Conservation (phyloP, 2,113 vertebrate genomes). For the Pao palembangensis region DNA sequence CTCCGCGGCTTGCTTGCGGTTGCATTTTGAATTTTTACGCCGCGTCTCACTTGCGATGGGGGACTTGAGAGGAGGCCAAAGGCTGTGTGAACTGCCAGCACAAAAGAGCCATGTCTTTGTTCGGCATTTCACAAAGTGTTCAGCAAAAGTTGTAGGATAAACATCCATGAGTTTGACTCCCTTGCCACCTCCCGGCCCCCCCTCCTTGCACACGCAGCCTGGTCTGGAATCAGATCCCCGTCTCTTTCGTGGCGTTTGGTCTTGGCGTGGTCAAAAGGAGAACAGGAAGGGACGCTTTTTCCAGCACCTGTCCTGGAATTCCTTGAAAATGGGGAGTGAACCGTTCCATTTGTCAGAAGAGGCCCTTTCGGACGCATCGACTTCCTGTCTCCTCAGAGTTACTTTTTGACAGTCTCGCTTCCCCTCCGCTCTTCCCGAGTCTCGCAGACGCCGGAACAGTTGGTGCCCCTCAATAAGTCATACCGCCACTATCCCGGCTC, state of each 20-base stretch:
- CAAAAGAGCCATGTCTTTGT: slow-evolving; percentile 55
- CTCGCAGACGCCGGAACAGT: slow-evolving; percentile 66
- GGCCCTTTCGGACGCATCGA: slow-evolving; percentile 33
- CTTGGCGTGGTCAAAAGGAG: slow-evolving; percentile 34
- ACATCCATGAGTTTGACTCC: slow-evolving; percentile 55
- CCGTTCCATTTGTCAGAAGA: slow-evolving; percentile 24
- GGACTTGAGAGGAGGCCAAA: slow-evolving; percentile 53
- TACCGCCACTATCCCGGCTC: slow-evolving; percentile 48
- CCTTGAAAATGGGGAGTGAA: too few species aligned
- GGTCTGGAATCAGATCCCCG: slow-evolving; percentile 15
- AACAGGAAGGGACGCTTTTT: too few species aligned
- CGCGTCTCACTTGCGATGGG: slow-evolving; percentile 42
- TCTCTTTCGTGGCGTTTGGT: slow-evolving; percentile 30
- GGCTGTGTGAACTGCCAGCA: slow-evolving; percentile 50
- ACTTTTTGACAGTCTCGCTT: slow-evolving; percentile 31
- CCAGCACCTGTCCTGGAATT: too few species aligned
- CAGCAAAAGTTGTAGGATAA: slow-evolving; percentile 56
- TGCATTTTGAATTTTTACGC: slow-evolving; percentile 50
- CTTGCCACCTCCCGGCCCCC: background rate
- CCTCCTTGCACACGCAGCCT: slow-evolving; percentile 11
- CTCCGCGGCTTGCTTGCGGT: slow-evolving; percentile 33
- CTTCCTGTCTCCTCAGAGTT: slow-evolving; percentile 43
- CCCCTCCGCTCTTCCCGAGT: slow-evolving; percentile 38
- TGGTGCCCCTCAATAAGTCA: slow-evolving; percentile 71
- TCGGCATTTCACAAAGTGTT: slow-evolving; percentile 44